phyloP scores from a whole-genome alignment of 2,888 invertebrate genomes.

The Papilio protenor region DNA sequence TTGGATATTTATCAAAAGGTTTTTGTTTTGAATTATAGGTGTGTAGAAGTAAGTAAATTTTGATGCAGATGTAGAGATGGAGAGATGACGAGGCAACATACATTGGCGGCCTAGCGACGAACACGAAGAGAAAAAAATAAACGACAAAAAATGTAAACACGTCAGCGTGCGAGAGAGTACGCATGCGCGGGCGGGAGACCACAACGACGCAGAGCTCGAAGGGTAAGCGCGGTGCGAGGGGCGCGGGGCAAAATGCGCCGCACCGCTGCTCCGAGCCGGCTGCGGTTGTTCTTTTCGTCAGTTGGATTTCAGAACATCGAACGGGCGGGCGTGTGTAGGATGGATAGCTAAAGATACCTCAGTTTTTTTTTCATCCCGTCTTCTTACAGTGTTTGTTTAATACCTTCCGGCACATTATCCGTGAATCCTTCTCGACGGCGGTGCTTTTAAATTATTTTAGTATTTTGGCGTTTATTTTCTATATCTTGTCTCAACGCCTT shows the following conservation, averaged over 20 bases:
- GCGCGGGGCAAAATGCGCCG: conserved; percentile 56
- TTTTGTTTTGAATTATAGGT: background rate
- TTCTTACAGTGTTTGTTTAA: conserved; percentile 82
- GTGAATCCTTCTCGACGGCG: conserved; percentile 81
- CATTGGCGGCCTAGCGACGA: conserved; percentile 53
- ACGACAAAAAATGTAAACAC: conserved; percentile 81
- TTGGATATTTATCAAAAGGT: background rate
- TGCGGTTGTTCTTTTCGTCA: conserved; percentile 60
- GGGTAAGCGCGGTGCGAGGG: conserved; percentile 51
- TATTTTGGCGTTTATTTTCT: conserved; percentile 71
- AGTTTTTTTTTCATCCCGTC: conserved; percentile 85
- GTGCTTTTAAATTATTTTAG: conserved; percentile 72
- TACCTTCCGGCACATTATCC: conserved; percentile 79
- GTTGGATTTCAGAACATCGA: conserved; percentile 84
- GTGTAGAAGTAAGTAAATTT: background rate
- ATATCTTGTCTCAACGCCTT: conserved; percentile 71
- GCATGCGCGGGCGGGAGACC: conserved; percentile 75
- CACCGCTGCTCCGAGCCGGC: conserved; percentile 59
- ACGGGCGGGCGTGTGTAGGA: conserved; percentile 83
- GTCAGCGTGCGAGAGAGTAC: conserved; percentile 77
- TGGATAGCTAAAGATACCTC: conserved; percentile 84
- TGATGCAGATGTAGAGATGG: conserved; percentile 17
- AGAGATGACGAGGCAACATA: conserved; percentile 45
- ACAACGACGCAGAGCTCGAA: conserved; percentile 57
- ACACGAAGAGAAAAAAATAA: conserved; percentile 64